Conservation (phyloP, 2,888 invertebrate species). For the Drosophila neutralis region DNA sequence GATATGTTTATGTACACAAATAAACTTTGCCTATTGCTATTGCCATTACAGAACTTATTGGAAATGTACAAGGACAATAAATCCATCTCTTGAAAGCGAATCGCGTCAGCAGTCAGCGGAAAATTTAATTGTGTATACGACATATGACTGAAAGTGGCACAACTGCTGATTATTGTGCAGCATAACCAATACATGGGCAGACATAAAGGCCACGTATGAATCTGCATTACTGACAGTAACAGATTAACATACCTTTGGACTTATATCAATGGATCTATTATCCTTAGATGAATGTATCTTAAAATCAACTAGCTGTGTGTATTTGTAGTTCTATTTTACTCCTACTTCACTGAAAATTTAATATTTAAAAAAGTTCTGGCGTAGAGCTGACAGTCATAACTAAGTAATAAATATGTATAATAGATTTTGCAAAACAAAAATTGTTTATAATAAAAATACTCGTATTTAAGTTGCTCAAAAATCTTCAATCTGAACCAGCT, state of each 20-base stretch:
- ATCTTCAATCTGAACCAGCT: neutral
- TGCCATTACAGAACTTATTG: neutral
- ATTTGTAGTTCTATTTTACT: neutral
- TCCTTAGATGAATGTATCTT: neutral
- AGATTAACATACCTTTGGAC: too few species aligned
- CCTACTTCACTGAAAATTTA: neutral
- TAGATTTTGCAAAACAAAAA: neutral
- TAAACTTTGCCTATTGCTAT: constrained; percentile 6
- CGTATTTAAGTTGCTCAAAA: neutral
- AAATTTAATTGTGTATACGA: constrained; percentile 38
- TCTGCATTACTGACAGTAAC: too few species aligned
- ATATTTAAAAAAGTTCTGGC: neutral
- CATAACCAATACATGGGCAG: neutral
- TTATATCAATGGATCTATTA: neutral
- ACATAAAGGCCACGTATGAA: too few species aligned
- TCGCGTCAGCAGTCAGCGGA: constrained; percentile 15
- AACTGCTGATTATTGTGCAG: neutral
- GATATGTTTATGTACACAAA: constrained; percentile 5
- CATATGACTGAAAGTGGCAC: constrained; percentile 15
- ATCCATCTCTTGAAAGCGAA: constrained; percentile 33
- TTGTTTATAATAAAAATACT: neutral
- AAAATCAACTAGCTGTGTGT: neutral
- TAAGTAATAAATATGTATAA: neutral
- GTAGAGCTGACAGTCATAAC: neutral
- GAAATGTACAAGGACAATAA: constrained; percentile 10